Conservation (phyloP, 2,113 vertebrate species). For the Actinemys pallida region DNA sequence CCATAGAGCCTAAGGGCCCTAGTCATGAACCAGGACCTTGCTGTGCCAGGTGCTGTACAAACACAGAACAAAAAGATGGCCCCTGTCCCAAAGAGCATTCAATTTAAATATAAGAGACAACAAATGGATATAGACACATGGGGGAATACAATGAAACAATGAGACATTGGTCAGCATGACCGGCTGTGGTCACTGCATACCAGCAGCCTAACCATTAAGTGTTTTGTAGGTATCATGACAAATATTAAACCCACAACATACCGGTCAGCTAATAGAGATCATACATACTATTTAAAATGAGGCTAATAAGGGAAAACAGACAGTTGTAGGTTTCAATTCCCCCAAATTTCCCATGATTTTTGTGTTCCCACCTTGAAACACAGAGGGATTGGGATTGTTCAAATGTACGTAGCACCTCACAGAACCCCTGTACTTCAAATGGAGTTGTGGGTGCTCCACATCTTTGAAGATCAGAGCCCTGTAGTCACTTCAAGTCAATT, state of each 20-base stretch:
- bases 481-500: neutral
- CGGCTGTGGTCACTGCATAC: neutral
- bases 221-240: neutral
- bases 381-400: neutral
- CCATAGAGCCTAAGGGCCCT: neutral
- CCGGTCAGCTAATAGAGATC: neutral
- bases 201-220: neutral
- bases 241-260: neutral
- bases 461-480: neutral
- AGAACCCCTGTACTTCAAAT: neutral
- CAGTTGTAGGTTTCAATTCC: neutral
- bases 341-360: neutral
- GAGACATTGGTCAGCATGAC: neutral
- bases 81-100: neutral
- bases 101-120: neutral
- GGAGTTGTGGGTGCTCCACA: accelerated
- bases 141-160: neutral
- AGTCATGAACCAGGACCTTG: neutral
- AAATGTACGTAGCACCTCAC: neutral
- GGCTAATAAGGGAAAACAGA: neutral
- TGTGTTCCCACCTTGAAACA: neutral
- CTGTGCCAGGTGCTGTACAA: neutral
- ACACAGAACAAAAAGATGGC: neutral
- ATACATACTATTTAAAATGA: neutral
- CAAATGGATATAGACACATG: neutral